Evolutionary conservation across 2,888 invertebrate species (phyloP), one percentile per base, ranked within the genome.

Genomic region (Euclidia mi): DNA sequence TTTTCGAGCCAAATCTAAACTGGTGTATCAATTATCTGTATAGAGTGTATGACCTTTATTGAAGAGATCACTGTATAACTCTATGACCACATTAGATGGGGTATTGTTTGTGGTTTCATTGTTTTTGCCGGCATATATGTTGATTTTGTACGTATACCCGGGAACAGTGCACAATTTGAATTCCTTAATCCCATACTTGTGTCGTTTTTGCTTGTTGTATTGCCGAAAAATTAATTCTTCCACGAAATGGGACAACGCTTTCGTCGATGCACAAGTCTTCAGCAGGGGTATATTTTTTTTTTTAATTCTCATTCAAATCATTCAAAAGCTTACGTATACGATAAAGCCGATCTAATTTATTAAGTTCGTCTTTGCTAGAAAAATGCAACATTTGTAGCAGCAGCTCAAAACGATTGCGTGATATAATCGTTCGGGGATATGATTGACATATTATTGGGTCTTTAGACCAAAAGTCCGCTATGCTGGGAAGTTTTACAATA

Each of bases 61-160:
- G 4, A 20, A 20, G 4, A 20, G 20, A 20, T 20, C 20, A 20
- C 4, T 20, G 20, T 4, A 20, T 20, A 20, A 20, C 4, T 20
- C 20, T 71, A 79, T 58, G 25, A 79, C 76, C 14, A 79, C 63
- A 46, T 69, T 74, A 17, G 71, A 67, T 35, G 79, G 75, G 18
- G 72, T 72, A 42, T 67, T 74, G 59, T 76, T 72, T 32, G 61
- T 58, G 32, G 35, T 25, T 48, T 78, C 78, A 55, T 57, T 42
- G 56, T 55, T 57, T 71, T 81, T 81, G 15, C 78, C 80, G 44
- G 61, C 56, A 62, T 81, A 83, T 20, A 79, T 32, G 29, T 65
- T 32, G 32, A 78, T 17, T 60, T 65, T 74, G 46, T 40, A 52
- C 14, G 76, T 78, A 60, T 82, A 83, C 2, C 80, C 81, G 3